phyloP scores from a whole-genome alignment of 2,797 vertebrate genomes.

The Phoxinus dragarum region DNA sequence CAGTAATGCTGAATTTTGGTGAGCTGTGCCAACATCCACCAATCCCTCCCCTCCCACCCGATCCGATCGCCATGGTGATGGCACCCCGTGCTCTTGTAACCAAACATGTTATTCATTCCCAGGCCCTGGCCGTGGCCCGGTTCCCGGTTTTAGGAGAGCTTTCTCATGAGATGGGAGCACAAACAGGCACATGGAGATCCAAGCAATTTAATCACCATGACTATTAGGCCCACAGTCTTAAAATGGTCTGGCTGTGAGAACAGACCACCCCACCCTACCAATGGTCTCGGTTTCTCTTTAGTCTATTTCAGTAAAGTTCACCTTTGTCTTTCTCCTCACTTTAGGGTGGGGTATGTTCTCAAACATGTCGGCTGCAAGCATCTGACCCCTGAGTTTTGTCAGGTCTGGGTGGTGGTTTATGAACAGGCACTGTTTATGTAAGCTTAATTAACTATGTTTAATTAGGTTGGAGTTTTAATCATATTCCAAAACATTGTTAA shows the following conservation, averaged over 20 bases:
- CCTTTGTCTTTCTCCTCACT: neutral
- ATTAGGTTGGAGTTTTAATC: constrained; percentile 22
- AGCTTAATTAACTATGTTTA: constrained; percentile 26
- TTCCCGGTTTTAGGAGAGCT: constrained; percentile 70
- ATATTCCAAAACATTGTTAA: constrained; percentile 3
- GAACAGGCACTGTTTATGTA: constrained; percentile 20
- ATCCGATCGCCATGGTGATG: constrained; percentile 41
- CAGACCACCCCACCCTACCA: constrained; percentile 13
- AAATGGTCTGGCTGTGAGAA: constrained; percentile 39
- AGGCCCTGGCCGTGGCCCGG: constrained; percentile 75
- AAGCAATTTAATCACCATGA: constrained; percentile 76
- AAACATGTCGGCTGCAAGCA: neutral
- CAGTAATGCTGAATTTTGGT: constrained; percentile 33
- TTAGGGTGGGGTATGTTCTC: constrained; percentile 17
- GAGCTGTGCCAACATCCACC: constrained; percentile 12
- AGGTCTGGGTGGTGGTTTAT: neutral
- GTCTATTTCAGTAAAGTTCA: constrained; percentile 6
- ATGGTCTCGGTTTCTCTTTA: neutral
- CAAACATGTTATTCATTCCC: constrained; percentile 69
- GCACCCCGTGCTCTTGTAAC: constrained; percentile 26
- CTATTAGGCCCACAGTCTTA: constrained; percentile 65
- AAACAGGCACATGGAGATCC: constrained; percentile 71
- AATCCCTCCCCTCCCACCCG: neutral
- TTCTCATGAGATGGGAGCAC: constrained; percentile 73
- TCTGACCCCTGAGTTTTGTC: constrained; percentile 4